Conservation (phyloP, 2,888 invertebrate genomes). For the Euproctis similis region DNA sequence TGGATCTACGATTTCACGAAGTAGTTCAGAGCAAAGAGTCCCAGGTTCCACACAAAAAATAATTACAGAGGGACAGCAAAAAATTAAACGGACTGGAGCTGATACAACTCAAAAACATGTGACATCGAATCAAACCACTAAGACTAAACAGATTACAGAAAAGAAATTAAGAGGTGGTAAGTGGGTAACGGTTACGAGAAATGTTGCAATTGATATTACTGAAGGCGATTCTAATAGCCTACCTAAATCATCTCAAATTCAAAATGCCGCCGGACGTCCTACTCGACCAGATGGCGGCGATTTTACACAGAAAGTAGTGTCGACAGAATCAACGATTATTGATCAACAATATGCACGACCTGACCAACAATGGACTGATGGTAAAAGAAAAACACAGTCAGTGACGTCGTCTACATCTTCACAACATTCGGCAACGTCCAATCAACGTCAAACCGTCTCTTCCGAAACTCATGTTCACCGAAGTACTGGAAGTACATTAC, state of each 20-base stretch:
- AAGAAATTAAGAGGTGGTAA: constrained; percentile 71
- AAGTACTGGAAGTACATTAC: constrained; percentile 22
- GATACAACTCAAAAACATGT: constrained; percentile 37
- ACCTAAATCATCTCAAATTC: constrained; percentile 12
- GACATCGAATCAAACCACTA: constrained; percentile 32
- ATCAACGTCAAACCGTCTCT: constrained; percentile 20
- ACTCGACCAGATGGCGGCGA: constrained; percentile 24
- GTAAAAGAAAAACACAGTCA: constrained; percentile 26
- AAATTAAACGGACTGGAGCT: constrained; percentile 23
- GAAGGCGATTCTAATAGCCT: constrained; percentile 29
- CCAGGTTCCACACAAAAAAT: constrained; percentile 35
- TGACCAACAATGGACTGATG: constrained; percentile 30
- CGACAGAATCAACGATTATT: constrained; percentile 29
- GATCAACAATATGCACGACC: constrained; percentile 34
- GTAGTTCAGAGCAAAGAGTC: constrained; percentile 30
- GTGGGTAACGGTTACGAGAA: constrained; percentile 71
- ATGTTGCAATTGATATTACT: constrained; percentile 80
- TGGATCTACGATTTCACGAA: constrained; percentile 22
- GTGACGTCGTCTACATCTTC: constrained; percentile 28
- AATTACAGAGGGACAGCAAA: constrained; percentile 14
- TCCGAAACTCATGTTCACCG: constrained; percentile 27
- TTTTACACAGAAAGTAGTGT: constrained; percentile 30
- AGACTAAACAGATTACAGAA: constrained; percentile 64
- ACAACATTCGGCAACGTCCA: constrained; percentile 24
- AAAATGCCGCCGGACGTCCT: constrained; percentile 23